Evolutionary conservation across 2,113 vertebrate species (phyloP), one percentile per base, ranked within the genome.

Genomic region (Thunnus maccoyii): DNA sequence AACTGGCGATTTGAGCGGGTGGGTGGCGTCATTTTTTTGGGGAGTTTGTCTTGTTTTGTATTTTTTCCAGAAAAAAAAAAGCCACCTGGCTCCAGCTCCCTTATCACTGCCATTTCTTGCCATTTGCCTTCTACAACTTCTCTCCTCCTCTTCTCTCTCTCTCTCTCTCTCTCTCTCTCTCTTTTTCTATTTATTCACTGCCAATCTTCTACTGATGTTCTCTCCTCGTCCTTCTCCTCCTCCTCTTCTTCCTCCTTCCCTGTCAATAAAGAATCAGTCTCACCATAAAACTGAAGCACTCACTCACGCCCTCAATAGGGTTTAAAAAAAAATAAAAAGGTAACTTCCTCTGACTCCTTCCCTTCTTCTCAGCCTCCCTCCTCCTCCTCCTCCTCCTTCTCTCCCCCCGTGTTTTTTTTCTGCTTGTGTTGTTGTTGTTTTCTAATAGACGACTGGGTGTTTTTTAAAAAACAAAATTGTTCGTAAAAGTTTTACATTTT

Each of bases 361-460:
- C 64, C 11, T 48, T 47, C 32, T 64, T 20, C 41, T 32, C 58
- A 25, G 3, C 32, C 18, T 18, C 15, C 12, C 11, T 16, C 9
- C 32, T 30, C 22, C 12, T 20, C 63, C 6, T 3, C 12, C 12
- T 4, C 67, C 15, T 10, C 25, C n/a, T 27, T 52, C n/a, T 22
- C 68, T 18, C 22, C 32, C 10, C 58, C 36, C 17, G 27, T 75
- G 46, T 80, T 62, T 44, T 70, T 30, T 82, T 78, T 88, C 68
- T 77, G 74, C 74, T 84, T 60, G 80, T 84, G 74, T 80, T 84
- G 60, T 78, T 88, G 70, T 87, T 85, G 85, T 92, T 87, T 91
- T 89, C 66, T 91, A 76, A 88, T 76, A 87, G 80, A 87, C 0
- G 62, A 86, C 72, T 78, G 78, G 27, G 69, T 89, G 83, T 83